Conservation (phyloP, 1,140 invertebrate species). For the Armadillidium nasatum region DNA sequence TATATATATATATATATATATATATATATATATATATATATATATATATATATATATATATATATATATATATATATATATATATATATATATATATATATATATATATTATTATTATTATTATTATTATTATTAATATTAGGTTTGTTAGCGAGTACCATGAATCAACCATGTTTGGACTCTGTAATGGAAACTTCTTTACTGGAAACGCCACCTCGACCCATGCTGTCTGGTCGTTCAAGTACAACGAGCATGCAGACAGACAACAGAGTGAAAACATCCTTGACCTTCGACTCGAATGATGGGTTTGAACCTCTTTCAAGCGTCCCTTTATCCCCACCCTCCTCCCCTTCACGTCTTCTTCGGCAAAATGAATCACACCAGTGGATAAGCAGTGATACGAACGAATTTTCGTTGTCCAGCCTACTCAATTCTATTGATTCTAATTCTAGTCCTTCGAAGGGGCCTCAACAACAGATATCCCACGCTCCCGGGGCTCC, state of each 20-base stretch:
- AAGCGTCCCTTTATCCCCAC: neutral
- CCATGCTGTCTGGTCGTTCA: neutral
- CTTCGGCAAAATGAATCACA: neutral
- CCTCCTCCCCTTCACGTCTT: neutral
- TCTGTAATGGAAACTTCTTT: neutral
- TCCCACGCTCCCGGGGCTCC: neutral
- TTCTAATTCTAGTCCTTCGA: neutral
- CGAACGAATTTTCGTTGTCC: neutral
- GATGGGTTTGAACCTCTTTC: neutral
- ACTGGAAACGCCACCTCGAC: neutral
- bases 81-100: neutral
- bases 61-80: neutral
- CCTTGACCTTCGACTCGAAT: neutral
- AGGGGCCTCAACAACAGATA: neutral
- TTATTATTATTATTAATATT: too few species aligned
- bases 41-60: neutral
- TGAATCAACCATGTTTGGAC: conserved; percentile 3
- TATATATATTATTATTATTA: neutral
- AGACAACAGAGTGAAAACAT: neutral
- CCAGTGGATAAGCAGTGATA: neutral
- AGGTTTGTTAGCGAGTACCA: neutral
- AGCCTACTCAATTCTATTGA: neutral
- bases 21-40: neutral
- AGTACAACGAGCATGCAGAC: neutral
- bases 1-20: neutral